Evolutionary conservation across 2,888 invertebrate genomes (phyloP).

Genomic region (Thyatira batis): DNA sequence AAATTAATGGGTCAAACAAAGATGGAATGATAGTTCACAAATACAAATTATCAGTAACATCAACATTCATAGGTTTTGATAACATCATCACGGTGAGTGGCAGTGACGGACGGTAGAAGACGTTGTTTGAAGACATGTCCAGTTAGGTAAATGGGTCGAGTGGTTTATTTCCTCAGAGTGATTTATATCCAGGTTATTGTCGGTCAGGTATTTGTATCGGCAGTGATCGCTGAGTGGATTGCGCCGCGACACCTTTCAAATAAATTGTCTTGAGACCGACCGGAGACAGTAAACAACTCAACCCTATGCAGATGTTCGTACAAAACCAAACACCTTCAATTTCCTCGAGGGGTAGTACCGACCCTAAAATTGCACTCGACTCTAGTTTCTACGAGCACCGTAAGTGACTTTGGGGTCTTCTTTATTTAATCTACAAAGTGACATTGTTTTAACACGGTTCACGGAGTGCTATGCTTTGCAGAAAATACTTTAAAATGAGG

Average conservation of each 20-base stretch:
- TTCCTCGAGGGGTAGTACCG: constrained; percentile 56
- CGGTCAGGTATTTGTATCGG: constrained; percentile 60
- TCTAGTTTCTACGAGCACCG: constrained; percentile 42
- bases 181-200: constrained; percentile 67
- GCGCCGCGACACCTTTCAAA: constrained; percentile 79
- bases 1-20: neutral
- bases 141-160: constrained; percentile 61
- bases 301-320: constrained; percentile 72
- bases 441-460: constrained; percentile 47
- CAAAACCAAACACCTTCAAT: constrained; percentile 67
- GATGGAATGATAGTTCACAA: neutral
- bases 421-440: constrained; percentile 63
- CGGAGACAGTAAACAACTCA: constrained; percentile 73
- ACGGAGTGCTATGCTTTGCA: neutral
- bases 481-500: neutral
- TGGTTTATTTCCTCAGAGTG: constrained; percentile 64
- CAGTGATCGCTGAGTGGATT: constrained; percentile 73
- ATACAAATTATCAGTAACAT: constrained; percentile 19
- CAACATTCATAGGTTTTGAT: constrained; percentile 43
- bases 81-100: constrained; percentile 43
- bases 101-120: constrained; percentile 24
- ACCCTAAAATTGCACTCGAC: constrained; percentile 63
- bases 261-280: constrained; percentile 78
- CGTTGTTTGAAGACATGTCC: constrained; percentile 56
- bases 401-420: constrained; percentile 55